Base-by-base conservation (phyloP, 2,113 vertebrate genomes). In the Gnathonemus echidnorhynchus region DNA sequence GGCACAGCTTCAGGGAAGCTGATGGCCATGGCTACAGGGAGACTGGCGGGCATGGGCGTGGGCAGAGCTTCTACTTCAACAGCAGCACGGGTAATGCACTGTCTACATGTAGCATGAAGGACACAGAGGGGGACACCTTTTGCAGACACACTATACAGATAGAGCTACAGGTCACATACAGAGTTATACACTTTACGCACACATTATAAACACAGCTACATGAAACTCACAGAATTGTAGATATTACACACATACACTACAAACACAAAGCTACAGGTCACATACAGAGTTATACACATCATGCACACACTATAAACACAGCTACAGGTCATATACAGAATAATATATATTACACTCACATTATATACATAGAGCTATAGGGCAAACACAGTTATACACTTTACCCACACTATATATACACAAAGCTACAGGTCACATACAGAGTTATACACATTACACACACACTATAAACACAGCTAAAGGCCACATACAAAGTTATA, bases 11-110 rank as follows among this genome's bases (percentile, higher is more conserved):
- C 90, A 91, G 91, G 86, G 94, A 89, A 66, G 24, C n/a, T 13
- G n/a, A 2, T 31, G n/a, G 74, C 0, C 94, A 93, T 88, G 93
- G 92, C 90, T 96, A 97, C 90, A 91, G 91, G 86, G 94, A 89
- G 66, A 27, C 49, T 88, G n/a, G 93, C 13, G 86, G 91, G 42
- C 92, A 87, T 48, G 90, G 89, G 89, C 91, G 89, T 87, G 21
- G 21, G 3, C 85, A 53, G 3, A 85, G 9, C 53, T 88, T 88
- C 87, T 88, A 88, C 53, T 88, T 88, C 87, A 88, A 62, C 53
- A 88, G 53, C 87, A 88, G 10, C 39, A 62, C 4, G 24, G 87
- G 87, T 88, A 24, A 45, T 3, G 6, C 31, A 88, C 50, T 77
- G 70, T 77, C n/a, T 62, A 62, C 21, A 19, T 80, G 74, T 42